phyloP scores from a whole-genome alignment of 2,888 invertebrate species.

The Leucozona laternaria region DNA sequence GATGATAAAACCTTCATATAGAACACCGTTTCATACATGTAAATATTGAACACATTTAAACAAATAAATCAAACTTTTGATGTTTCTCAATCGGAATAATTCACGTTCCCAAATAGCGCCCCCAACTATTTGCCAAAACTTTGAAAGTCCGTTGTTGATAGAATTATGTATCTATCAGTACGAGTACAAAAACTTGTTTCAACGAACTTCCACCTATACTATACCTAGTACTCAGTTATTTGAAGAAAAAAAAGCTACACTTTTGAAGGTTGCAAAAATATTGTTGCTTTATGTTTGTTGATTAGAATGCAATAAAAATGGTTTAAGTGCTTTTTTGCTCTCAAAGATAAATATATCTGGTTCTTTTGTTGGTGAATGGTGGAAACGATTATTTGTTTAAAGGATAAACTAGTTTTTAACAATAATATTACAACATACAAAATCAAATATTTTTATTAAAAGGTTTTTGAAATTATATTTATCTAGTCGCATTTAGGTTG shows the following conservation, averaged over 20 bases:
- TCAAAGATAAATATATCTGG: not conserved
- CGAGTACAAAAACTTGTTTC: not conserved
- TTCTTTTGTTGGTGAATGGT: not conserved
- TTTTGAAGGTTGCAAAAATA: constrained; percentile 3
- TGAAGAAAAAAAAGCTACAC: not conserved
- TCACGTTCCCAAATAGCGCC: not conserved
- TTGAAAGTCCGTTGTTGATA: not conserved
- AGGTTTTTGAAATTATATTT: too few relatives aligned
- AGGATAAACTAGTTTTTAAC: not conserved
- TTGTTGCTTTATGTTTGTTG: not conserved
- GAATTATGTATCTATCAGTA: not conserved
- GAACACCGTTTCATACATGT: too few relatives aligned
- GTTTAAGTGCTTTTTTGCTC: not conserved
- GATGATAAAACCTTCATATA: too few relatives aligned
- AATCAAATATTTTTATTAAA: too few relatives aligned
- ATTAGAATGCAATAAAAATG: constrained; percentile 3
- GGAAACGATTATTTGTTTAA: not conserved
- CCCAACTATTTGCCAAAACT: not conserved
- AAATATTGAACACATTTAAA: too few relatives aligned
- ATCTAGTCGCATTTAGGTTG: too few relatives aligned
- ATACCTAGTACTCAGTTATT: not conserved
- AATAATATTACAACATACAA: too few relatives aligned
- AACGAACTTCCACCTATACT: constrained; percentile 3
- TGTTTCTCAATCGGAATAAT: too few relatives aligned
- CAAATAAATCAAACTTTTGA: too few relatives aligned